Conservation (phyloP, 2,113 vertebrate species). For the Chamaea fasciata region DNA sequence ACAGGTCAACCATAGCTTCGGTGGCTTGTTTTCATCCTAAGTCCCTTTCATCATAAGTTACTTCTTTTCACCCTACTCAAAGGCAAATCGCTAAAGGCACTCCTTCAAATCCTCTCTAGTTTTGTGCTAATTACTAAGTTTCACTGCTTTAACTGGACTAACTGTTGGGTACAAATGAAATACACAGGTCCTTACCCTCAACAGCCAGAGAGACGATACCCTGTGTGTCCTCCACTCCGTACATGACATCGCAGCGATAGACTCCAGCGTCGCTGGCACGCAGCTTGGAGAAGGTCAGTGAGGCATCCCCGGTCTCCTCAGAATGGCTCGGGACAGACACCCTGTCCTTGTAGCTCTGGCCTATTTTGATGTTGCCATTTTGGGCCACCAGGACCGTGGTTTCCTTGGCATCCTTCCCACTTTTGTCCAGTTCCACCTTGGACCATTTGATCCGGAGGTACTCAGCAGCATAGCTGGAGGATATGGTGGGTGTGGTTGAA, state of each 20-base stretch:
- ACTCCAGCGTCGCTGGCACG: conserved; percentile 89
- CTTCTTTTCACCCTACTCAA: neutral
- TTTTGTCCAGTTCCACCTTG: conserved; percentile 80
- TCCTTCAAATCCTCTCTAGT: neutral
- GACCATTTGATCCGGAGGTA: conserved; percentile 95
- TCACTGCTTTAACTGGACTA: neutral
- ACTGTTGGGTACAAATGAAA: neutral
- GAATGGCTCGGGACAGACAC: conserved; percentile 88
- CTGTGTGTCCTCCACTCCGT: conserved; percentile 90
- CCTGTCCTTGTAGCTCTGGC: conserved; percentile 82
- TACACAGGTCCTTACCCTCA: conserved; percentile 74
- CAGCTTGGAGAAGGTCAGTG: conserved; percentile 86
- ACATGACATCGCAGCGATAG: conserved; percentile 94
- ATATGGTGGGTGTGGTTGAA: conserved; percentile 82
- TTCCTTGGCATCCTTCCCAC: conserved; percentile 79
- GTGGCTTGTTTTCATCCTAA: neutral
- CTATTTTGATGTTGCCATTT: conserved; percentile 90
- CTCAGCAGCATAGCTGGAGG: conserved; percentile 75
- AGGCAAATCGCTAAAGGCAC: accelerated
- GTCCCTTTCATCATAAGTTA: neutral
- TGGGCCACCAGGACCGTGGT: conserved; percentile 90
- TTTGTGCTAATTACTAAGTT: neutral
- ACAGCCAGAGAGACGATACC: conserved; percentile 82
- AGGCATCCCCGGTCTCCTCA: conserved; percentile 85
- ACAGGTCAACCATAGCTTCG: neutral